Conservation (phyloP, 2,797 vertebrate genomes). For the Sardinella longiceps region DNA sequence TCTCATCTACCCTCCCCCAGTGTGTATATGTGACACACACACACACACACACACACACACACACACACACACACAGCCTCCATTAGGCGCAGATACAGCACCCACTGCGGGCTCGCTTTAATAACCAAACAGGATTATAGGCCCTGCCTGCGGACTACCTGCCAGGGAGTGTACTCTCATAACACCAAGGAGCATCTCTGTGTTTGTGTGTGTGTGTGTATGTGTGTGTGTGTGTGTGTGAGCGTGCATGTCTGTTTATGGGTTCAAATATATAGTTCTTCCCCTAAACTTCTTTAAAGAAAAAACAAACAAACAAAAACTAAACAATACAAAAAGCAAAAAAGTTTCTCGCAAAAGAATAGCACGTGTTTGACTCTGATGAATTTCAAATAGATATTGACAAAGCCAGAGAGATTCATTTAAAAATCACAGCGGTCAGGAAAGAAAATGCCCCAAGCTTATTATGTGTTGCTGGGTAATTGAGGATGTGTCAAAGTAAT, state of each 20-base stretch:
- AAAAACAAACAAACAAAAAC: neutral
- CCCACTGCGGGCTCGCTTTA: constrained; percentile 80
- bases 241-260: constrained; percentile 29
- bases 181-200: constrained; percentile 39
- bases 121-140: constrained; percentile 86
- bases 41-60: constrained; percentile 59
- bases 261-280: neutral
- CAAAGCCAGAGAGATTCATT: neutral
- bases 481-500: constrained; percentile 1
- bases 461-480: neutral
- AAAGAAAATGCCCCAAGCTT: neutral
- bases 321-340: too few relatives aligned
- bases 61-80: constrained; percentile 70
- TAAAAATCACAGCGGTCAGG: neutral
- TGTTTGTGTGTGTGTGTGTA: constrained; percentile 67
- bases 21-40: constrained; percentile 54
- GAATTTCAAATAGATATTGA: neutral
- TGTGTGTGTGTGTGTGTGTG: constrained; percentile 52
- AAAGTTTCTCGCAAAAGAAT: neutral
- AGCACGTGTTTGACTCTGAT: neutral
- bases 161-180: constrained; percentile 59
- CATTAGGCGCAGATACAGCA: constrained; percentile 81
- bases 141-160: constrained; percentile 76
- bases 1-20: constrained; percentile 28
- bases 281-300: neutral